Conservation (phyloP, 2,888 invertebrate genomes). For the Cataglyphis rosenhaueri region DNA sequence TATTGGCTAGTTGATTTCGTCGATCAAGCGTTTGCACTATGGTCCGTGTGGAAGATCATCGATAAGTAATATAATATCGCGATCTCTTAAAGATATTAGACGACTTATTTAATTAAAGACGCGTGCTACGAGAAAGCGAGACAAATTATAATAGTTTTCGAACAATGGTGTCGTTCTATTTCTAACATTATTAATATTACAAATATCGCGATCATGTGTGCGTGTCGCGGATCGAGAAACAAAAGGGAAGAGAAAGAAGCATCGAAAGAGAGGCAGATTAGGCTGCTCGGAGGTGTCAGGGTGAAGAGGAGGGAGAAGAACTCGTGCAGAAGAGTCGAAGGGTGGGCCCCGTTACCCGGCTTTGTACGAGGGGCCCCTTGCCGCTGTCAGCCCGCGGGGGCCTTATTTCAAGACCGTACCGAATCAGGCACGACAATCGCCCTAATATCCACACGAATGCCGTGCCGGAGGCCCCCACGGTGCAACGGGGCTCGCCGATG, state of each 20-base stretch:
- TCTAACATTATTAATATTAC: not conserved
- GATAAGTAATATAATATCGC: not conserved
- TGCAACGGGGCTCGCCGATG: slow-evolving; percentile 63
- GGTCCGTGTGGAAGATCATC: not conserved
- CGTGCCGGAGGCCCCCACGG: slow-evolving; percentile 71
- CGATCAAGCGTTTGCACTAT: not conserved
- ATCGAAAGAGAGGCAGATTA: slow-evolving; percentile 71
- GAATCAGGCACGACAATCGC: slow-evolving; percentile 83
- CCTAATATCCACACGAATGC: slow-evolving; percentile 81
- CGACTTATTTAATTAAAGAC: not conserved
- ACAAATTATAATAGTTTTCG: slow-evolving; percentile 31
- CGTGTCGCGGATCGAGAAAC: slow-evolving; percentile 33
- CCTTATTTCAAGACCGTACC: slow-evolving; percentile 81
- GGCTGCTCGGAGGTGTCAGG: slow-evolving; percentile 75
- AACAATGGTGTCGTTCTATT: slow-evolving; percentile 9
- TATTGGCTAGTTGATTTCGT: not conserved
- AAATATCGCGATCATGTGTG: slow-evolving; percentile 18
- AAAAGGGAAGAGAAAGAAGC: slow-evolving; percentile 47
- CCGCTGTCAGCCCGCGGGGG: slow-evolving; percentile 81
- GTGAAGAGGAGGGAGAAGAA: slow-evolving; percentile 58
- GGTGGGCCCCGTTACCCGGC: slow-evolving; percentile 77
- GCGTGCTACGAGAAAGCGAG: not conserved
- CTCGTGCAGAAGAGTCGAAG: slow-evolving; percentile 71
- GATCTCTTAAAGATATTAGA: not conserved
- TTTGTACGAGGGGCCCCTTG: slow-evolving; percentile 76